Conservation (phyloP, 1,140 invertebrate genomes). For the Macrosteles quadrilineatus region DNA sequence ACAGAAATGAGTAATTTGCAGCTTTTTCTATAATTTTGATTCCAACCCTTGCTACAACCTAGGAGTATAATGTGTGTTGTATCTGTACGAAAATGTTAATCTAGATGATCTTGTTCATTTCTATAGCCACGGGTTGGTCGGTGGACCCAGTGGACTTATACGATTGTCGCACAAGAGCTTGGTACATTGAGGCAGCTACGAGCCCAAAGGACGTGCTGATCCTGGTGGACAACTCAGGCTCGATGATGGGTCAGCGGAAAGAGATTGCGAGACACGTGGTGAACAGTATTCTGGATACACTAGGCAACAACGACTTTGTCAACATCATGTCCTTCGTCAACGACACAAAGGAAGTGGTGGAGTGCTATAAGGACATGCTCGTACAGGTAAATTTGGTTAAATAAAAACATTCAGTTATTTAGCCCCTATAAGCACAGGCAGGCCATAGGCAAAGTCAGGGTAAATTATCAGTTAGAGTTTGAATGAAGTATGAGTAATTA, state of each 20-base stretch:
- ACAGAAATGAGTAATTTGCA: too few relatives aligned
- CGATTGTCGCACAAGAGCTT: constrained; percentile 83
- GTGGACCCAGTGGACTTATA: constrained; percentile 78
- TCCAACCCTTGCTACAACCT: too few relatives aligned
- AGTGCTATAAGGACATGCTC: constrained; percentile 84
- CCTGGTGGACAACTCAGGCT: constrained; percentile 92
- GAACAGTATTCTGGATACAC: constrained; percentile 92
- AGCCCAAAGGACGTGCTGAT: constrained; percentile 95
- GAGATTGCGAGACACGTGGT: constrained; percentile 95
- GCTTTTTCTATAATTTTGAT: too few relatives aligned
- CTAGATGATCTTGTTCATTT: too few relatives aligned
- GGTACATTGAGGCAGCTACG: constrained; percentile 96
- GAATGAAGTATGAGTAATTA: neutral
- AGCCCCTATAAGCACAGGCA: neutral
- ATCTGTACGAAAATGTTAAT: too few relatives aligned
- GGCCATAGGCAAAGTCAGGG: neutral
- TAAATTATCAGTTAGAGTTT: constrained; percentile 1
- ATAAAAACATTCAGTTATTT: constrained; percentile 1
- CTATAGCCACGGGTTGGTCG: constrained; percentile 64
- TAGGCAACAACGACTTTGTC: constrained; percentile 98
- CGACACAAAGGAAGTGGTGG: constrained; percentile 72
- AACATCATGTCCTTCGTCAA: constrained; percentile 91
- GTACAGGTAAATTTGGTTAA: constrained; percentile 65
- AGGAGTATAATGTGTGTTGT: too few relatives aligned
- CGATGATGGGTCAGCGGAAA: constrained; percentile 92